Conservation (phyloP, 2,113 vertebrate species). For the Hyaena hyaena region DNA sequence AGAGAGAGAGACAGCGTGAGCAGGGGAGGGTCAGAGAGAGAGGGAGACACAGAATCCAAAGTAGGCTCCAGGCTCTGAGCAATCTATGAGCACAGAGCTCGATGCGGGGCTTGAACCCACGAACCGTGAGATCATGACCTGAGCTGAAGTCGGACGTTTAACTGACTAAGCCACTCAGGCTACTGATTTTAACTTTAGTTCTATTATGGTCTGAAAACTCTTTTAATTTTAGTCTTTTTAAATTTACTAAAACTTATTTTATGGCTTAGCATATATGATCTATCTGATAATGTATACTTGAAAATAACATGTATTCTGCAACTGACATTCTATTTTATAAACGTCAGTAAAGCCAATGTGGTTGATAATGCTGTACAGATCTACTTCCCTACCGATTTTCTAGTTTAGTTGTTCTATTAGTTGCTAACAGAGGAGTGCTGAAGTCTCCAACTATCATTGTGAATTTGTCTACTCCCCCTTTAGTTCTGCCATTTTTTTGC, state of each 20-base stretch:
- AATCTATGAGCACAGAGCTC: too few relatives aligned
- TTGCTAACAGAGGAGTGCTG: neutral
- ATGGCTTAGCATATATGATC: neutral
- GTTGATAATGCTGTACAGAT: neutral
- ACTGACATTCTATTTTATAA: neutral
- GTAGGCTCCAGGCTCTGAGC: too few relatives aligned
- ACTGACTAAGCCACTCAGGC: too few relatives aligned
- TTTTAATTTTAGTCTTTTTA: slow-evolving; percentile 9
- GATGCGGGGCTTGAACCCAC: too few relatives aligned
- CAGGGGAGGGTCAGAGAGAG: too few relatives aligned
- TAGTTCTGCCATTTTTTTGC: neutral
- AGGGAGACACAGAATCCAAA: too few relatives aligned
- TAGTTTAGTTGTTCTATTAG: neutral
- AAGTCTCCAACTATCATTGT: neutral
- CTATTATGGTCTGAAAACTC: neutral
- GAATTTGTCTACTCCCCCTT: neutral
- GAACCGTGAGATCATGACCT: too few relatives aligned
- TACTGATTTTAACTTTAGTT: neutral
- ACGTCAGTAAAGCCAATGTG: neutral
- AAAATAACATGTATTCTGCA: neutral
- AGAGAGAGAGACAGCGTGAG: too few relatives aligned
- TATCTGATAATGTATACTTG: neutral
- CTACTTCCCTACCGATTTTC: neutral
- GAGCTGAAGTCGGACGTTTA: too few relatives aligned
- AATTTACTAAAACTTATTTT: neutral